phyloP scores from a whole-genome alignment of 2,113 vertebrate genomes.

The Ceyx melanurus region DNA sequence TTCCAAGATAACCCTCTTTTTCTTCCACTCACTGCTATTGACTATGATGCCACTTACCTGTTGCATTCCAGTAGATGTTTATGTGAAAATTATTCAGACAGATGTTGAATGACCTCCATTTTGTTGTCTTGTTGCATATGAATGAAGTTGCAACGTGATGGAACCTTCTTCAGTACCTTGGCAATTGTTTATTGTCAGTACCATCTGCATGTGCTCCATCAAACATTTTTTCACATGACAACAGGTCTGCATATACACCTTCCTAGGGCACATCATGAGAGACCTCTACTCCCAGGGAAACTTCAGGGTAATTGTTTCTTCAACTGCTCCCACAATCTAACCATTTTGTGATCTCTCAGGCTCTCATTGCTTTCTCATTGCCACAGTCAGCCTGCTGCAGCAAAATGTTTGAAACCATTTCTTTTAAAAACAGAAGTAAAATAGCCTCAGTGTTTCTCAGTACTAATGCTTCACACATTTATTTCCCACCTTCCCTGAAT shows the following conservation, averaged over 20 bases:
- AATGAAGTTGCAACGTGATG: neutral
- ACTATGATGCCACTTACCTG: rapidly evolving
- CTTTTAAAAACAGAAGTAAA: neutral
- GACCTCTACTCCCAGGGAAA: neutral
- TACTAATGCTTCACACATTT: neutral
- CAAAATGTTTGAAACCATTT: neutral
- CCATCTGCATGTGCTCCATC: neutral
- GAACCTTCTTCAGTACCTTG: neutral
- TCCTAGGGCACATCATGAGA: neutral
- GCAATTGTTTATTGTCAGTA: neutral
- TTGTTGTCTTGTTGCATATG: neutral
- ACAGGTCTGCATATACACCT: neutral
- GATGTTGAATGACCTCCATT: neutral
- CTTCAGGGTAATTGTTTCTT: neutral
- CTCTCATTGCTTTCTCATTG: neutral
- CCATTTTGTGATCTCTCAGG: neutral
- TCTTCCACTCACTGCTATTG: neutral
- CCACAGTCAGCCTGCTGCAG: neutral
- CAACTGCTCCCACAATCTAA: neutral
- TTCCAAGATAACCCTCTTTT: no score
- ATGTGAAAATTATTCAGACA: neutral
- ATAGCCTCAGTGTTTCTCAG: neutral
- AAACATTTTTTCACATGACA: neutral
- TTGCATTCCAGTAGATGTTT: neutral
- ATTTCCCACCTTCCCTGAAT: neutral